phyloP scores from a whole-genome alignment of 2,797 vertebrate species.

The Gymnopithys bicolor region DNA sequence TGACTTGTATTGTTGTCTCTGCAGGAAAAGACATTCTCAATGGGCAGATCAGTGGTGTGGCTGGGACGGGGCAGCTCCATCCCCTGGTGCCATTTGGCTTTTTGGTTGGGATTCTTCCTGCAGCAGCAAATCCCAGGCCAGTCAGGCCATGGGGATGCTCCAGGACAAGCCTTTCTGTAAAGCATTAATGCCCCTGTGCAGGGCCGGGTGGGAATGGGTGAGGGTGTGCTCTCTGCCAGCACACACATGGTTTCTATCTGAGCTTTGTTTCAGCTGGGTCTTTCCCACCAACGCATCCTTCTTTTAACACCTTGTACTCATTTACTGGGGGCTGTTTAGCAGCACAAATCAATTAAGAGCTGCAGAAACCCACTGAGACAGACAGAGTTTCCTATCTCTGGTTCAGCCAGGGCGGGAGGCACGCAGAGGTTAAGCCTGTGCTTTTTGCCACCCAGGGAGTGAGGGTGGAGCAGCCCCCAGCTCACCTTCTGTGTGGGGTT shows the following conservation, averaged over 20 bases:
- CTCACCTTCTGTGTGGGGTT: neutral
- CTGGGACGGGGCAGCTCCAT: neutral
- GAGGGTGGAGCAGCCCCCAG: neutral
- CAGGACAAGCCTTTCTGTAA: neutral
- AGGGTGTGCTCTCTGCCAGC: neutral
- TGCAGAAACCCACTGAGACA: conserved; percentile 8
- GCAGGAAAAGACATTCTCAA: neutral
- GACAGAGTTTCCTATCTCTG: neutral
- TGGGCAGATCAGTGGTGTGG: neutral
- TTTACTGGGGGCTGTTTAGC: neutral
- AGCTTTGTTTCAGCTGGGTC: conserved; percentile 32
- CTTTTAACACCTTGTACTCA: conserved; percentile 58
- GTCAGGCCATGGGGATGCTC: neutral
- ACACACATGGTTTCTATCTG: conserved; percentile 1
- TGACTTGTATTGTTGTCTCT: neutral
- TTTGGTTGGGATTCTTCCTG: neutral
- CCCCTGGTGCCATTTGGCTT: neutral
- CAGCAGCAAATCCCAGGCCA: neutral
- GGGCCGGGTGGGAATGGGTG: neutral
- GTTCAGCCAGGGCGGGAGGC: neutral
- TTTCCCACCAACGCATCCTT: neutral
- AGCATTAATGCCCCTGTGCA: neutral
- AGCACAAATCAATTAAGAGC: conserved; percentile 21
- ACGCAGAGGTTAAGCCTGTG: neutral
- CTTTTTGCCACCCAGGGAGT: neutral